A percentile compares a stretch with the other conserved stretches of the same genome.
Evolutionary conservation across 92 coral and sea anemone genomes (phyloP).

Genomic region (Metridium senile): DNA sequence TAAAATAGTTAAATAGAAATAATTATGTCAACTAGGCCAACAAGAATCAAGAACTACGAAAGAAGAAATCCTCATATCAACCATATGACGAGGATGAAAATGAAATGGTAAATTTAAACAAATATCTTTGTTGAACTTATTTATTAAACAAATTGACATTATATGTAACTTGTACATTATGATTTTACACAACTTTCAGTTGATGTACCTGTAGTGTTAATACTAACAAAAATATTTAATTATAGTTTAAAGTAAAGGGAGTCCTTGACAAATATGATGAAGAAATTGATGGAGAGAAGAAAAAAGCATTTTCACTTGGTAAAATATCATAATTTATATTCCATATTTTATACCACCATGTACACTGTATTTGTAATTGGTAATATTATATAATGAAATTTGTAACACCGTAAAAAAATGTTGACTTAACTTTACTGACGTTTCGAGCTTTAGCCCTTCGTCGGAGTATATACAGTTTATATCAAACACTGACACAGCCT

Average conservation of each 20-base stretch:
- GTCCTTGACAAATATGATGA: slow-evolving; percentile 90
- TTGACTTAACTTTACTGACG: too few relatives aligned
- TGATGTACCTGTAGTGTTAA: too few relatives aligned
- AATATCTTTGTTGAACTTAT: background rate
- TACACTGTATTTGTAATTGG: background rate
- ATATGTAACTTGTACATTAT: background rate
- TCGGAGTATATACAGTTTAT: too few relatives aligned
- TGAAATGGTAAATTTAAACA: slow-evolving; percentile 65
- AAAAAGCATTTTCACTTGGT: slow-evolving; percentile 81
- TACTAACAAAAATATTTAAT: background rate
- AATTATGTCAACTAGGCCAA: slow-evolving; percentile 80
- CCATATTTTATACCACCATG: too few relatives aligned
- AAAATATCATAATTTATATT: slow-evolving; percentile 7
- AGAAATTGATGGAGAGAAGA: slow-evolving; percentile 91
- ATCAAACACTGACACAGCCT: background rate
- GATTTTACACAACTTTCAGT: too few relatives aligned
- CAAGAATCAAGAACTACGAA: slow-evolving; percentile 82
- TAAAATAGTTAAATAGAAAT: too few relatives aligned
- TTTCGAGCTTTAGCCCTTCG: too few relatives aligned
- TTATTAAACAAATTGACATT: too few relatives aligned
- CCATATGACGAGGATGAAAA: slow-evolving; percentile 94
- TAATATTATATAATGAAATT: too few relatives aligned
- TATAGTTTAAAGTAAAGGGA: slow-evolving; percentile 72
- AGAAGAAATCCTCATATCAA: slow-evolving; percentile 82
- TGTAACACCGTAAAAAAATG: too few relatives aligned